Base-by-base conservation (phyloP, 1,140 invertebrate genomes). In the Ceratitis capitata region DNA sequence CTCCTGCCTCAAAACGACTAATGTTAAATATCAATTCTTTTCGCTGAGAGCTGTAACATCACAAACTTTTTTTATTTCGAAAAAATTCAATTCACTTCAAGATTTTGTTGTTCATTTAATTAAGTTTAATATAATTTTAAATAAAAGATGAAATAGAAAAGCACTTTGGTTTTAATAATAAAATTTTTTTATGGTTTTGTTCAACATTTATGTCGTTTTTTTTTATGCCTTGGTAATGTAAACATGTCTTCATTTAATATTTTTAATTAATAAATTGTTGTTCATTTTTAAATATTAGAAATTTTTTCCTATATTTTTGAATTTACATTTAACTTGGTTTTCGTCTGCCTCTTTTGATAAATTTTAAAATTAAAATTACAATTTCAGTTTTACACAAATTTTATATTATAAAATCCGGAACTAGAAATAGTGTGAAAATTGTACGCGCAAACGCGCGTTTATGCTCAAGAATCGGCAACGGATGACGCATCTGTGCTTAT, bases 71-170 rank as follows among this genome's bases (percentile, higher is more conserved):
- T 78, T 78, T 78, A 78, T 78, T 78, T 78, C 69, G 26, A 78
- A 69, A 39, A 14, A 69, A 39, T 39, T 35, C 23, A 58, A 56
- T 84, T 84, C 45, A 58, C 47, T 53, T 84, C 26, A 84, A 78
- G 69, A 78, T 78, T 78, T 78, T 78, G 69, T 78, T 78, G 69
- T 84, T 84, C 83, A 45, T 84, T 84, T 84, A 58, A 84, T 84
- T 51, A 84, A 42, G 49, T 83, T 83, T 58, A 83, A 51, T 53
- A 32, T 53, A 83, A 39, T 53, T 58, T 58, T 83, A 83, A 39
- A n/a, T n/a, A n/a, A 78, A 45, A 78, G 69, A 47, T 83, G 82
- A 83, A 83, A 83, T 53, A 83, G 82, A 83, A 83, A 83, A 83
- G 82, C 47, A 83, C 78, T 83, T 83, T 83, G 47, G 45, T 83